phyloP scores from a whole-genome alignment of 2,797 vertebrate species.

The Tapera naevia region DNA sequence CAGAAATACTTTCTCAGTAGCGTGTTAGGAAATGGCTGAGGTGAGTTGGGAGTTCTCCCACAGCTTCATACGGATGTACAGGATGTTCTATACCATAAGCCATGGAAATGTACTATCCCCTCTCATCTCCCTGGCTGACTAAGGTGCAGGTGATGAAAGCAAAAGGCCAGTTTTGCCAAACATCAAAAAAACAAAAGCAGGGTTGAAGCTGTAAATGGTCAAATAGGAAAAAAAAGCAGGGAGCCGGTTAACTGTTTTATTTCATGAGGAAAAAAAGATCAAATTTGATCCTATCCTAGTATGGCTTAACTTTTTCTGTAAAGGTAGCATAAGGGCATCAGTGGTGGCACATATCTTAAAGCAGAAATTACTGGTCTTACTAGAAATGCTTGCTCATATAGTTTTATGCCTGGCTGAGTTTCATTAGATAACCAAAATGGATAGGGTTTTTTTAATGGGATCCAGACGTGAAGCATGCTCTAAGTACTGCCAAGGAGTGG shows the following conservation, averaged over 20 bases:
- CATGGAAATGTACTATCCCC: background rate
- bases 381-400: background rate
- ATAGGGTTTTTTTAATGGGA: background rate
- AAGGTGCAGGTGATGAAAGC: background rate
- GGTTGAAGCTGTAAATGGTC: background rate
- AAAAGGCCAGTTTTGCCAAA: background rate
- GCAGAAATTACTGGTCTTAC: background rate
- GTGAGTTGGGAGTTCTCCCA: background rate
- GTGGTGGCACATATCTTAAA: background rate
- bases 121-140: background rate
- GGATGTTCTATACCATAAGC: background rate
- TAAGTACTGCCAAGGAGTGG: background rate
- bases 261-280: background rate
- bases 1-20: background rate
- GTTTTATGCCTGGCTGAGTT: background rate
- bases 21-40: background rate
- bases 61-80: background rate
- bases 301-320: background rate
- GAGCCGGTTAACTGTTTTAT: background rate
- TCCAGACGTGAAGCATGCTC: background rate
- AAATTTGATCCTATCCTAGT: background rate
- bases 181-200: background rate
- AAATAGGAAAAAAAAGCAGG: background rate
- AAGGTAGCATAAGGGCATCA: background rate
- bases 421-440: background rate